phyloP scores from a whole-genome alignment of 35 echinoderm and acorn worm species.

The Apostichopus californicus region DNA sequence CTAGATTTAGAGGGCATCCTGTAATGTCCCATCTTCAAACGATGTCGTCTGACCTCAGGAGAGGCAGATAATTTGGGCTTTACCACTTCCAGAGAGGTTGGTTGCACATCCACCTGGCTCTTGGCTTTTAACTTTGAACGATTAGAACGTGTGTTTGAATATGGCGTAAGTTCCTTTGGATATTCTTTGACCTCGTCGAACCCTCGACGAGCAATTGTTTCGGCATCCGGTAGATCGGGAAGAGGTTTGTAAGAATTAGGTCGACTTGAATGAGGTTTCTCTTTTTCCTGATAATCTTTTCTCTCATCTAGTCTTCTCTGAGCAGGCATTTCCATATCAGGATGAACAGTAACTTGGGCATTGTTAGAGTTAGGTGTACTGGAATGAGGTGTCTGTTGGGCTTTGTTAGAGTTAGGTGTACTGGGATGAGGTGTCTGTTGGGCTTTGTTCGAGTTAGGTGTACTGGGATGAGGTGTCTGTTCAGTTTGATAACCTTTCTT shows the following conservation, averaged over 20 bases:
- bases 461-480: neutral
- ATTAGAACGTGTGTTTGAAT: neutral
- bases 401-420: neutral
- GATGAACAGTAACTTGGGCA: neutral
- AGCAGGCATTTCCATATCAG: neutral
- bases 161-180: neutral
- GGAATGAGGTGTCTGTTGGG: neutral
- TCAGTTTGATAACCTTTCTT: neutral
- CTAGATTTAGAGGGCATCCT: constrained; percentile 50
- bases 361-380: neutral
- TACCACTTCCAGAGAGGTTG: neutral
- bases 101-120: neutral
- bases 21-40: neutral
- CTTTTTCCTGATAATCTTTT: constrained; percentile 15
- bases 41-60: constrained; percentile 37
- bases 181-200: neutral
- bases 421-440: neutral
- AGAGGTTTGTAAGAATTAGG: neutral
- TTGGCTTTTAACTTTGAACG: neutral
- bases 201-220: constrained; percentile 4
- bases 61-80: constrained; percentile 31
- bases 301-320: neutral
- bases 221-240: neutral
- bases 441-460: neutral
- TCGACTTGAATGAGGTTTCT: constrained; percentile 9